Evolutionary conservation across 1,140 invertebrate genomes (phyloP), one percentile per base, ranked within the genome.

Genomic region (Drosophila baimaii): DNA sequence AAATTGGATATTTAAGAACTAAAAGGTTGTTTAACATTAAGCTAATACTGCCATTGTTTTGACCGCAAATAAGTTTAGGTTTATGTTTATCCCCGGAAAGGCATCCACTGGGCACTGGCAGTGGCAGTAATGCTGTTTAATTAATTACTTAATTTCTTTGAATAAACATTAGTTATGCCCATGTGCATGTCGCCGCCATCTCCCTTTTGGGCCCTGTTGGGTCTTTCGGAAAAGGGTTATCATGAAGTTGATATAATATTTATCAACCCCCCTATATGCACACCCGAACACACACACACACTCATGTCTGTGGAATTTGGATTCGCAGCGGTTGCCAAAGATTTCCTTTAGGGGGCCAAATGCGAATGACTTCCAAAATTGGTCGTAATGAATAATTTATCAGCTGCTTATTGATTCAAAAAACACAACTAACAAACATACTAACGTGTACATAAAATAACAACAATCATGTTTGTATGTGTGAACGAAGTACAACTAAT

Each of bases 141-240:
- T 73, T 77, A 84, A 84, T 84, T 77, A 84, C 66, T 84, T 80
- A 77, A 84, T 84, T 84, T 77, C 66, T 62, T 84, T 68, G 56
- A 81, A 74, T 68, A 62, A 79, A 79, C 71, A 80, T 79, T 79
- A 78, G 54, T 71, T 78, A 80, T 80, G 77, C 57, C 54, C 62
- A 74, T 80, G 58, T 72, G 37, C 39, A 23, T 23, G 5, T 17
- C 3, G 10, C 44, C 27, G n/a, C 7, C 59, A 35, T n/a, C 19
- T 49, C 19, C 23, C 37, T 41, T 51, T 15, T 3, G 21, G 21
- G 21, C 52, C 41, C 41, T 33, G 1, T 70, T 55, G 33, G 64
- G 49, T 10, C 5, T 19, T 33, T 37, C 25, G 23, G 55, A 57
- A 71, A 71, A 58, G 43, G 51, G 43, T 71, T 71, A 47, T 49